Evolutionary conservation across 2,797 vertebrate genomes (phyloP).

Genomic region (Sebastes nivosus): DNA sequence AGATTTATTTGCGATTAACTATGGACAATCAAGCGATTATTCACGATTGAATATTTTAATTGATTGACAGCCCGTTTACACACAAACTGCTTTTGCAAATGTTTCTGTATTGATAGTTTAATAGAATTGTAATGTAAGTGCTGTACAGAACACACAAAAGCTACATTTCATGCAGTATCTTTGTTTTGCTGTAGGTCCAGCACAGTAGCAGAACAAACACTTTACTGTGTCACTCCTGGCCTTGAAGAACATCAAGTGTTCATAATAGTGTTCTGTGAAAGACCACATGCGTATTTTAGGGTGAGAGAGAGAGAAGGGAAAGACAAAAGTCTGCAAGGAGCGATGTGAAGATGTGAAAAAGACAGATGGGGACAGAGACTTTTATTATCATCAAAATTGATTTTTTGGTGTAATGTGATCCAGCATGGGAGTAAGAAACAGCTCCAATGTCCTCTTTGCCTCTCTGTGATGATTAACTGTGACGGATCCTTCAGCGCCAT

Average conservation of each 20-base stretch:
- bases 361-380: not conserved
- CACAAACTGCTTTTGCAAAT: not conserved
- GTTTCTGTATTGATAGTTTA: not conserved
- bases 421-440: not conserved
- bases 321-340: not conserved
- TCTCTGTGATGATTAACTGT: not conserved
- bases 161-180: not conserved
- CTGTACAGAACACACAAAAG: not conserved
- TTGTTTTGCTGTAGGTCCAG: not conserved
- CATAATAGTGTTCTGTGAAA: slow-evolving; percentile 15
- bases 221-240: slow-evolving; percentile 2
- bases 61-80: not conserved
- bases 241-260: slow-evolving; percentile 15
- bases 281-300: slow-evolving; percentile 1
- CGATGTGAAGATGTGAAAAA: not conserved
- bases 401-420: not conserved
- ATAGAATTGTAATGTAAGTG: not conserved
- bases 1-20: no score
- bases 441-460: not conserved
- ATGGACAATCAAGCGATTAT: no score
- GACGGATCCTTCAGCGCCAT: not conserved
- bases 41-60: no score
- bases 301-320: not conserved
- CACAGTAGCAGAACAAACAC: not conserved
- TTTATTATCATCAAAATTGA: slow-evolving; percentile 5